Evolutionary conservation across 2,888 invertebrate genomes (phyloP), one percentile per base, ranked within the genome.

Genomic region (Scrobipalpa atriplicella): DNA sequence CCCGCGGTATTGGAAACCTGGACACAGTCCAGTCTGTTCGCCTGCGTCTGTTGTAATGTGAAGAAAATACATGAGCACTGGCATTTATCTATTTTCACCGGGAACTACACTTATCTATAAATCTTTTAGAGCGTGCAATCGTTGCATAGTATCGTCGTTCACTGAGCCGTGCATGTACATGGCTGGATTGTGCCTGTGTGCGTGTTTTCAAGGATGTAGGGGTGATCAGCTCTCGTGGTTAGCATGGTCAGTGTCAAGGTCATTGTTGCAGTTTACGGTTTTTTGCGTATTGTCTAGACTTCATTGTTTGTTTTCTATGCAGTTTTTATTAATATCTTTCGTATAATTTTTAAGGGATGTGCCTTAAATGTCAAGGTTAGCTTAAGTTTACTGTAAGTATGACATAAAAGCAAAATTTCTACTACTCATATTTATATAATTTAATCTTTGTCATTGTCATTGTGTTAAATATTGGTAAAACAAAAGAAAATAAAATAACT

Each of bases 111-210:
- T 92, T 92, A 92, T 92, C 92, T 92, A 92, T 92, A 91, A 93
- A 93, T 89, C 91, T 92, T 92, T 93, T 88, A 92, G 92, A 93
- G 93, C 93, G 93, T 93, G 93, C 92, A 91, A 92, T 92, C 85
- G 90, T 87, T 92, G 89, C 90, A 90, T 89, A 87, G 91, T 89
- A 83, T 87, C 79, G 86, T 78, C 81, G 89, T 81, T 90, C 92
- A 88, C 89, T 91, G 87, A 88, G 89, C 85, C 90, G 83, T 90
- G 84, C 73, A 81, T 79, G 80, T 80, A 78, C 76, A 79, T 74
- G 80, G 10, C 18, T 66, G 65, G 43, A 41, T 72, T 68, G 66
- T 21, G 72, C 78, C 82, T 85, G 81, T 84, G 83, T 71, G 77
- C 73, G 70, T 68, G 64, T 54, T n/a, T 21, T 58, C 72, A 70